Base-by-base conservation (phyloP, 2,888 invertebrate genomes). In the Tachina lurida region DNA sequence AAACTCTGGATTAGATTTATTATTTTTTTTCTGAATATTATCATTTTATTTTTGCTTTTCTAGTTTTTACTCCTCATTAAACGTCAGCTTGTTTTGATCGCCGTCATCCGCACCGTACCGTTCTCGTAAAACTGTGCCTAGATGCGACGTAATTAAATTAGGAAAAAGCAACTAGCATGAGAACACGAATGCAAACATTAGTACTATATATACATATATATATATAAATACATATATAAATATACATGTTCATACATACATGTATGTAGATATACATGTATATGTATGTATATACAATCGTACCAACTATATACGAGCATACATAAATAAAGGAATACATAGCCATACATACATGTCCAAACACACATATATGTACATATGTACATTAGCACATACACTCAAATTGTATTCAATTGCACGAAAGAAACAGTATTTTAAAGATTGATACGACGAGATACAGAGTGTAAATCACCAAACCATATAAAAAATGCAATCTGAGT, bases 1-100 rank as follows among this genome's bases (percentile, higher is more conserved):
- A 81, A 80, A 70, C 60, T 84, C 75, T 80, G 75, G 74, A 85
- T 81, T 84, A 83, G 87, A 88, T 87, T 84, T 87, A 87, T 87
- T 84, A 81, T 78, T 74, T 86, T 78, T n/a, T 87, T 88, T 68
- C 56, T 74, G 13, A 67, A 67, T 73, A 60, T 54, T 60, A 60
- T 80, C 39, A 22, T 67, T 74, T 65, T 52, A 67, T 74, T 10
- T 60, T 43, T 52, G 39, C 17, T 41, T 75, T 73, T 74, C 49
- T 54, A 9, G 67, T 52, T 67, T 31, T 63, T 73, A 71, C 68
- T 75, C 45, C n/a, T 31, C 60, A 17, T 75, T 75, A 39, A 68
- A 75, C 75, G 74, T 75, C 52, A 81, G 60, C 81, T 56, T 79
- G 63, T 65, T 63, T 71, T 56, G 31, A 45, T 47, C 45, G 17